Conservation (phyloP, 2,797 vertebrate genomes). For the Cyclura pinguis region DNA sequence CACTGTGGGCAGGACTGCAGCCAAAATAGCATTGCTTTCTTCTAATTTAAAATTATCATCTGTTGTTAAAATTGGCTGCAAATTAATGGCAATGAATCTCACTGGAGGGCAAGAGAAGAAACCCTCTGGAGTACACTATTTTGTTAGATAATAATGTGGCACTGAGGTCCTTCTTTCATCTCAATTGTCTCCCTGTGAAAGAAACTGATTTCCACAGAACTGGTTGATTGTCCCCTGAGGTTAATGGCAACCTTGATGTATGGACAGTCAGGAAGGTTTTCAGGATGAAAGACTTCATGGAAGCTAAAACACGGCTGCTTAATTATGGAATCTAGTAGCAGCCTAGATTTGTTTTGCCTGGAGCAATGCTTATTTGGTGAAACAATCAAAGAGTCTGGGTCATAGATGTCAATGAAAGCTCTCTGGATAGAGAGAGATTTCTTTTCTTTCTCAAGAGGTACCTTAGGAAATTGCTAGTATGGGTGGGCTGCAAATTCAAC, state of each 20-base stretch:
- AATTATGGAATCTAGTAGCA: constrained; percentile 22
- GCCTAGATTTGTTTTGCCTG: constrained; percentile 25
- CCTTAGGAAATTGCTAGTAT: background rate
- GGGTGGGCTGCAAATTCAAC: background rate
- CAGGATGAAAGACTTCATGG: constrained; percentile 22
- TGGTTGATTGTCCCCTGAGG: constrained; percentile 3
- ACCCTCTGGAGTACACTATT: background rate
- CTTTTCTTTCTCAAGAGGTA: background rate
- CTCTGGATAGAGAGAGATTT: background rate
- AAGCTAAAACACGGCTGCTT: constrained; percentile 34
- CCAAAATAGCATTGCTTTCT: background rate
- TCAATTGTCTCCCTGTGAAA: constrained; percentile 24
- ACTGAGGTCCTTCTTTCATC: constrained; percentile 28
- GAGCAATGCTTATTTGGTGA: constrained; percentile 39
- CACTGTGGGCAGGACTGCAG: background rate
- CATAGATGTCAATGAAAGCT: constrained; percentile 32
- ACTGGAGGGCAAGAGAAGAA: background rate
- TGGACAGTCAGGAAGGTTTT: background rate
- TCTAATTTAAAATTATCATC: constrained; percentile 35
- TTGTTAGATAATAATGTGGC: constrained; percentile 13
- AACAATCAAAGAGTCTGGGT: constrained; percentile 5
- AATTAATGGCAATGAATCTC: constrained; percentile 15
- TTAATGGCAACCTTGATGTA: constrained; percentile 3
- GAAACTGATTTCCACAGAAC: constrained; percentile 8
- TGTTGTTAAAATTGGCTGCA: constrained; percentile 20